Percentiles rank a stretch among this genome's conserved stretches.
phyloP scores from a whole-genome alignment of 2,113 vertebrate genomes.

The Brienomyrus longianalis region DNA sequence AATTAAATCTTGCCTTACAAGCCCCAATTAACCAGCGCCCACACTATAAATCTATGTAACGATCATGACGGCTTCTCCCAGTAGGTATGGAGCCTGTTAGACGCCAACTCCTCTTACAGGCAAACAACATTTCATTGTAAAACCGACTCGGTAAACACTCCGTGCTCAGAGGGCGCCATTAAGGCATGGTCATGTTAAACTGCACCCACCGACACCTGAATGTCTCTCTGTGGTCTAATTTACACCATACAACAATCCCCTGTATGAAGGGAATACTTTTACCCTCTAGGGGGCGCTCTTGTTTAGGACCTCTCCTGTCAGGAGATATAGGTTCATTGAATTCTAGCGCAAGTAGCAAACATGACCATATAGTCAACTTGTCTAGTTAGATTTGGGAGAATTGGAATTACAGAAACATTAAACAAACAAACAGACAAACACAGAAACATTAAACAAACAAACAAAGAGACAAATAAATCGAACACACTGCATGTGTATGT shows the following conservation, averaged over 20 bases:
- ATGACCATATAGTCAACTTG: neutral
- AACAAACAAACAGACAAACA: neutral
- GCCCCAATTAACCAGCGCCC: neutral
- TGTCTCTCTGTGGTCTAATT: constrained; percentile 10
- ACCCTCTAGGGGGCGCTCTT: neutral
- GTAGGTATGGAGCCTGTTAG: neutral
- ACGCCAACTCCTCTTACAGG: neutral
- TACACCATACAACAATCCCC: neutral
- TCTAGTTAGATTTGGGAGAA: neutral
- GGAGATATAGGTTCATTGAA: neutral
- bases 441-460: neutral
- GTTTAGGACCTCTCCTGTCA: neutral
- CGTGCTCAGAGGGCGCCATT: neutral
- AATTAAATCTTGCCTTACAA: neutral
- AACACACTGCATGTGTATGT: neutral
- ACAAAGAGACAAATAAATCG: neutral
- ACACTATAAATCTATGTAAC: neutral
- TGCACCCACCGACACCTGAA: neutral
- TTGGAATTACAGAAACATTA: neutral
- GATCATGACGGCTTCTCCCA: neutral
- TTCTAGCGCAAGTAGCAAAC: neutral
- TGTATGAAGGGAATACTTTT: neutral
- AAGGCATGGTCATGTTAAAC: constrained; percentile 5
- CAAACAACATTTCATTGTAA: neutral
- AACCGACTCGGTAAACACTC: neutral